phyloP scores from a whole-genome alignment of 2,797 vertebrate species.

The Scarus forsteni region DNA sequence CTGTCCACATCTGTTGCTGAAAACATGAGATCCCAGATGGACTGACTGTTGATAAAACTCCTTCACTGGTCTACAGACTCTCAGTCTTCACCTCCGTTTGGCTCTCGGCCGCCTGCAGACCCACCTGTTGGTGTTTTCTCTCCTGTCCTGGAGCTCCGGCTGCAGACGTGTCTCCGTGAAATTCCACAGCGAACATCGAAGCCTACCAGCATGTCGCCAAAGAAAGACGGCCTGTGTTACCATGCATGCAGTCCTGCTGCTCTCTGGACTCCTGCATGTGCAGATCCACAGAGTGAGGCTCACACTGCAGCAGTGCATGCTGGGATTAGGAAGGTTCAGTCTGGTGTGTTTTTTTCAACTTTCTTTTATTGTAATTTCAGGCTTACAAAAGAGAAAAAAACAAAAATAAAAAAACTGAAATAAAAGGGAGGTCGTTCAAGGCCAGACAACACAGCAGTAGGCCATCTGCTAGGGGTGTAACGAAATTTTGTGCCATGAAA shows the following conservation, averaged over 20 bases:
- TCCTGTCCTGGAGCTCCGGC: background rate
- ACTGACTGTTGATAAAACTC: no score
- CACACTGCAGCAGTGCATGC: constrained; percentile 5
- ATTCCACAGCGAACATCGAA: constrained; percentile 28
- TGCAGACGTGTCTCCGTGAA: constrained; percentile 31
- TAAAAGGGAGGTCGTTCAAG: no score
- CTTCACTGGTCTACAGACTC: no score
- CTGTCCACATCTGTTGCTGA: no score
- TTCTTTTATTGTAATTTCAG: no score
- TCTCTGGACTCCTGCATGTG: background rate
- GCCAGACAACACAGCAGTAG: no score
- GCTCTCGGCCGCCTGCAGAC: constrained; percentile 6
- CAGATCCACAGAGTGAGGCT: background rate
- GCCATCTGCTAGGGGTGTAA: no score
- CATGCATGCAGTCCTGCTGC: background rate
- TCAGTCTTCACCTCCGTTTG: constrained; percentile 11
- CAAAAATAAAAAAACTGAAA: no score
- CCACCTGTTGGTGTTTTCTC: constrained; percentile 1
- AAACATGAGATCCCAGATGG: no score
- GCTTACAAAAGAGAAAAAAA: no score
- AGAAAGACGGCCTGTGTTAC: constrained; percentile 19
- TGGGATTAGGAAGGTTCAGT: background rate
- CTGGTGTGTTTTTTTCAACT: background rate
- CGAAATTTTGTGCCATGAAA: no score
- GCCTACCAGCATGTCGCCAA: background rate